A percentile compares a stretch with the other conserved stretches of the same genome.
Evolutionary conservation across 2,888 invertebrate species (phyloP).

Genomic region (Folsomia manolachei): DNA sequence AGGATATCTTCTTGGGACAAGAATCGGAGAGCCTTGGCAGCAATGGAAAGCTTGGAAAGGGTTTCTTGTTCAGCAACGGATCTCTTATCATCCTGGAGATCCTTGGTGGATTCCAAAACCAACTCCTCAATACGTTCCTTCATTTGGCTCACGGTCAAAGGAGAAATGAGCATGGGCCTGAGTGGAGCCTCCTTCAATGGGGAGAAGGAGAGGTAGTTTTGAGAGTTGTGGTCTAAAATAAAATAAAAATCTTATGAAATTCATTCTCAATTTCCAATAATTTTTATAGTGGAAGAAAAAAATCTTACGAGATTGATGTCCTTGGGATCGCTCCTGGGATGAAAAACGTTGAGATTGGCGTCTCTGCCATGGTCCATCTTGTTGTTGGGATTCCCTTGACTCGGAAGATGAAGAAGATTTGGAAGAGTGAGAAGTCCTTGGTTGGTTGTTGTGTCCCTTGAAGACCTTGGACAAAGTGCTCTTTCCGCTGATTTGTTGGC

Average conservation of each 20-base stretch:
- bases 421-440: background rate
- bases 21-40: slow-evolving; percentile 48
- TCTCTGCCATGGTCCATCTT: slow-evolving; percentile 14
- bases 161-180: slow-evolving; percentile 35
- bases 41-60: slow-evolving; percentile 33
- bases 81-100: slow-evolving; percentile 28
- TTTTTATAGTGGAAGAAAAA: background rate
- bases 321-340: slow-evolving; percentile 9
- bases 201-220: slow-evolving; percentile 28
- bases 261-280: too few relatives aligned
- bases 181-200: slow-evolving; percentile 39
- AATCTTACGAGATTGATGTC: slow-evolving; percentile 2
- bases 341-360: slow-evolving; percentile 12
- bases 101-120: slow-evolving; percentile 36
- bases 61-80: slow-evolving; percentile 44
- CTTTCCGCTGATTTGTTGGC: slow-evolving; percentile 22
- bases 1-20: slow-evolving; percentile 47
- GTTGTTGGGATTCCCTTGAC: slow-evolving; percentile 21
- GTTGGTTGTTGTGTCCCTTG: background rate
- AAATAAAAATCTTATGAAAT: too few relatives aligned
- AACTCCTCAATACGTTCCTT: slow-evolving; percentile 28
- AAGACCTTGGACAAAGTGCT: background rate
- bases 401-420: slow-evolving; percentile 4
- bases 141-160: slow-evolving; percentile 32
- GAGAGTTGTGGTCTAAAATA: background rate